phyloP scores from a whole-genome alignment of 1,140 invertebrate genomes.

The Tetragnatha versicolor region DNA sequence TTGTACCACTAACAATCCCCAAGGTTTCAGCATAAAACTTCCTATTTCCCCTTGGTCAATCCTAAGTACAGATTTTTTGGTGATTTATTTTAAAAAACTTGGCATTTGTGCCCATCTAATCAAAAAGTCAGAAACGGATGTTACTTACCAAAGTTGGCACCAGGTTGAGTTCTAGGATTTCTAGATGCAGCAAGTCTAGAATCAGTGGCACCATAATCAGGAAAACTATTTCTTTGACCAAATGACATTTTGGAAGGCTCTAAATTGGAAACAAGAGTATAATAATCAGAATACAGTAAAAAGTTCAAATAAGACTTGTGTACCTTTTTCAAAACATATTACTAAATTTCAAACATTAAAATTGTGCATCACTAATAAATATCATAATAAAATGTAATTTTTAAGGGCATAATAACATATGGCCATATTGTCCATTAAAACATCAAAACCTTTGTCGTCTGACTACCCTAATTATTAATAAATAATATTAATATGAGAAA shows the following conservation, averaged over 20 bases:
- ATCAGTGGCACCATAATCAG: slow-evolving; percentile 44
- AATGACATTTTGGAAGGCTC: slow-evolving; percentile 30
- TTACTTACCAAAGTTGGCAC: slow-evolving; percentile 28
- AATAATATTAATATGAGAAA: no score
- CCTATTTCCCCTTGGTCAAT: background rate
- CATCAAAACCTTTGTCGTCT: no score
- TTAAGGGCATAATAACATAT: no score
- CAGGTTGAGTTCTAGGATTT: background rate
- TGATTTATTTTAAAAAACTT: background rate
- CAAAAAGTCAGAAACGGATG: background rate
- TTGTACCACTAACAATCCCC: background rate
- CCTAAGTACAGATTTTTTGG: background rate
- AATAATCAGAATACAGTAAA: no score
- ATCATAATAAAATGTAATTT: no score
- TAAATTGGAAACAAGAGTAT: no score
- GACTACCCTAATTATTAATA: no score
- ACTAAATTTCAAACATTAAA: no score
- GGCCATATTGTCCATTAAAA: no score
- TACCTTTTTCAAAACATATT: no score
- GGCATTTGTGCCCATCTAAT: background rate
- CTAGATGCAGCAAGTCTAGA: background rate
- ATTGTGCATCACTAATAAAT: no score
- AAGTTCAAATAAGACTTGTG: no score
- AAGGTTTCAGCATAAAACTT: background rate
- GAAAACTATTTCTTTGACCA: slow-evolving; percentile 17